These are phyloP conservation scores for Biston stratarius DNA, from an alignment of 2,888 invertebrate species.

Conservation along the genomic window DNA sequence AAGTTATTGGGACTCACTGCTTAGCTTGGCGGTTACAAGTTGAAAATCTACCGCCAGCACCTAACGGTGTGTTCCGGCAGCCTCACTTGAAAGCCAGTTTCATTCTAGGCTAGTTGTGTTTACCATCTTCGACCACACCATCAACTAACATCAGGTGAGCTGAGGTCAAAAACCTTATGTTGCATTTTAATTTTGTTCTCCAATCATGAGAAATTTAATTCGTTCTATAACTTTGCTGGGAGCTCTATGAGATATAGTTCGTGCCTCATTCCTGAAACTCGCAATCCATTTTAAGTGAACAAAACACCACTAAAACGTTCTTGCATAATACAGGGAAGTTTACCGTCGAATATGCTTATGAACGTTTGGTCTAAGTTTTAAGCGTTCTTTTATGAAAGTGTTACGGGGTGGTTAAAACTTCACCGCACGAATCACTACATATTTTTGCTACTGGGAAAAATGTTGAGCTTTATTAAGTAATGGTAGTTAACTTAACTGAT, in stretches of 20 bases:
- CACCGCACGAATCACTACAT: conserved; percentile 24
- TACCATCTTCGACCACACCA: too few species aligned
- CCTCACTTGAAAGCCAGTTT: too few species aligned
- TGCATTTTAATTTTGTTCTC: too few species aligned
- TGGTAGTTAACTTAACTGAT: background rate
- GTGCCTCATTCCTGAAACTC: conserved; percentile 42
- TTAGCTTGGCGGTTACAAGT: too few species aligned
- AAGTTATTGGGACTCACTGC: too few species aligned
- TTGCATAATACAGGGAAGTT: conserved; percentile 52
- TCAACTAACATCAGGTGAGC: too few species aligned
- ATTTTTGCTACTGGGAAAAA: conserved; percentile 17
- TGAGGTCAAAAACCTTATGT: too few species aligned
- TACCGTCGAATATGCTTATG: conserved; percentile 57
- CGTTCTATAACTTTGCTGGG: background rate
- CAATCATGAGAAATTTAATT: background rate
- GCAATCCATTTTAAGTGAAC: conserved; percentile 54
- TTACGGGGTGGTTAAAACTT: conserved; percentile 18
- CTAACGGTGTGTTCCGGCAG: too few species aligned
- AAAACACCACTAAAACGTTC: conserved; percentile 56
- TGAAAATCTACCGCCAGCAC: too few species aligned
- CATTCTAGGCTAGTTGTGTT: too few species aligned
- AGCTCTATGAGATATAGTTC: conserved; percentile 37
- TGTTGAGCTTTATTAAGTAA: background rate
- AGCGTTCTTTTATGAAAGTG: conserved; percentile 33
- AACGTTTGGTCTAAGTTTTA: conserved; percentile 47